These are phyloP conservation scores for Pheosia tremula DNA, from an alignment of 2,888 invertebrate genomes.

Conservation along the genomic window DNA sequence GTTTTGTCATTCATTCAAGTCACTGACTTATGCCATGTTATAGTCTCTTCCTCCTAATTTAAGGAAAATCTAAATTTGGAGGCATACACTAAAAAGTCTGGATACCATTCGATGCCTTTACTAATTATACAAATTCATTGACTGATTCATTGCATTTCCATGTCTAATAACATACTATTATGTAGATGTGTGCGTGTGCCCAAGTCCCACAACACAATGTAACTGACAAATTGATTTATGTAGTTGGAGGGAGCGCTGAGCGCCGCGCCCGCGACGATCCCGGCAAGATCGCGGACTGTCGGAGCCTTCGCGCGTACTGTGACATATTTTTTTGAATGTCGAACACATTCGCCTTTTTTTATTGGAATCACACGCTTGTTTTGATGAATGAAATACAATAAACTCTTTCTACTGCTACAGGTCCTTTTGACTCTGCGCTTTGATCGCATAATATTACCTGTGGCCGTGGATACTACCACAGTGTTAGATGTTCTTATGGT, in stretches of 20 bases:
- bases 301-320: constrained; percentile 46
- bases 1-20: background rate
- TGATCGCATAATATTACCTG: no score
- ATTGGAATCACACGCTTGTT: no score
- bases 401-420: no score
- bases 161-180: background rate
- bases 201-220: constrained; percentile 59
- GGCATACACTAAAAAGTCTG: no score
- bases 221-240: constrained; percentile 82
- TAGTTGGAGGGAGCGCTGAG: constrained; percentile 55
- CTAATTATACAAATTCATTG: constrained; percentile 3
- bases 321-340: constrained; percentile 36
- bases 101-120: background rate
- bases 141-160: constrained; percentile 9
- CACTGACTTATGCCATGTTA: background rate
- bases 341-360: background rate
- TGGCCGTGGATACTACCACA: no score
- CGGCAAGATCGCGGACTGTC: constrained; percentile 59
- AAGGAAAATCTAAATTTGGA: no score
- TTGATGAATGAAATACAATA: no score
- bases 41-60: background rate
- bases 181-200: constrained; percentile 46
- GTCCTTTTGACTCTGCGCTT: no score
- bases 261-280: constrained; percentile 35
- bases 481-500: no score